These are phyloP conservation scores for Corynorhinus townsendii DNA, from an alignment of 2,113 vertebrate genomes.

Conservation along the genomic window DNA sequence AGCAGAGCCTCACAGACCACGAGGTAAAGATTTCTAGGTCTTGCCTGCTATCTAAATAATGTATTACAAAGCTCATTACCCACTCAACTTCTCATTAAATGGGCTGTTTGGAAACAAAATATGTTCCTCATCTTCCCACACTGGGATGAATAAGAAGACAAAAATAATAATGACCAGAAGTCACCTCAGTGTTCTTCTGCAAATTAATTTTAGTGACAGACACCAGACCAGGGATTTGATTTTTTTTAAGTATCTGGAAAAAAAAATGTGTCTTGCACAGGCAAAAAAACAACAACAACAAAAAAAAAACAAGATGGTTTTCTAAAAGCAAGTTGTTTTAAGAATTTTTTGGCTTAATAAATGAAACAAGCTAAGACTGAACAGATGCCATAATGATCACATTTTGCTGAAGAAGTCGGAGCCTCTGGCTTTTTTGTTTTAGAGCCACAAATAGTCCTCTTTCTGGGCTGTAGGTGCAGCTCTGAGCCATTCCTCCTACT, in stretches of 20 bases:
- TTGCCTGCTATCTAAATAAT: background rate
- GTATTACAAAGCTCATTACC: background rate
- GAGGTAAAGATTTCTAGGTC: background rate
- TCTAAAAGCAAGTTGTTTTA: conserved; percentile 73
- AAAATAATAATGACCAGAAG: conserved; percentile 1
- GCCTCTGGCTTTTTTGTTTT: conserved; percentile 58
- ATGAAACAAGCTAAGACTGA: conserved; percentile 70
- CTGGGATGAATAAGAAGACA: background rate
- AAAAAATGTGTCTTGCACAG: background rate
- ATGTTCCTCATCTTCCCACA: background rate
- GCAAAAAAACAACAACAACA: background rate
- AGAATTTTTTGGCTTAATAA: conserved; percentile 75
- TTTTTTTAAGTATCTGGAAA: background rate
- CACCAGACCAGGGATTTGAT: background rate
- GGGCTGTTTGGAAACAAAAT: background rate
- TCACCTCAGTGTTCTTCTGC: conserved; percentile 2
- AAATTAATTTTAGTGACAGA: background rate
- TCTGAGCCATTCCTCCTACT: background rate
- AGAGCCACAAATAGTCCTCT: conserved; percentile 1
- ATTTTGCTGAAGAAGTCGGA: conserved; percentile 70
- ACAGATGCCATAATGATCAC: conserved; percentile 73
- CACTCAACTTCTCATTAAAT: background rate
- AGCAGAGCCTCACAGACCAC: background rate
- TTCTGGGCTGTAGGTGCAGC: background rate
- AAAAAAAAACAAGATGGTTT: conserved; percentile 35